Evolutionary conservation across 2,888 invertebrate species (phyloP).

Genomic region (Bombyx huttoni): DNA sequence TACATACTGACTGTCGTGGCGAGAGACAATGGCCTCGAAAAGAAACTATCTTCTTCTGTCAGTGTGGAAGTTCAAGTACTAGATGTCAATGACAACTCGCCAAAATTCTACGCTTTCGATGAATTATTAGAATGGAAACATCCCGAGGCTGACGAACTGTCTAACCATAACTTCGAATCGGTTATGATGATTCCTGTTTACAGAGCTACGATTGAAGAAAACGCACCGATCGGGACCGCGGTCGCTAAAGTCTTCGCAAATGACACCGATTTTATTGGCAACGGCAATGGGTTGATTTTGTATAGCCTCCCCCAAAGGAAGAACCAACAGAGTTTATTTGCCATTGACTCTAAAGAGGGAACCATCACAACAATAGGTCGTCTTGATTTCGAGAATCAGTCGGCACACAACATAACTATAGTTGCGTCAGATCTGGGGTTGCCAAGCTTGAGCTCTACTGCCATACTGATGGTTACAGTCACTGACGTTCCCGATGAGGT

Average conservation of each 20-base stretch:
- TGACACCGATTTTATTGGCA: conserved; percentile 87
- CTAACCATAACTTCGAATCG: conserved; percentile 68
- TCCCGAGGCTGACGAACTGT: conserved; percentile 53
- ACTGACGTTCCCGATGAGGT: conserved; percentile 76
- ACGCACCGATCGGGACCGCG: conserved; percentile 80
- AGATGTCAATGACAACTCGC: conserved; percentile 88
- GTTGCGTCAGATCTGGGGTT: conserved; percentile 89
- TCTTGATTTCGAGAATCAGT: conserved; percentile 79
- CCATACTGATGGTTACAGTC: conserved; percentile 78
- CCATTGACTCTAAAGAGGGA: conserved; percentile 90
- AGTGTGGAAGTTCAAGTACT: conserved; percentile 85
- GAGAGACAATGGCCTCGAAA: conserved; percentile 77
- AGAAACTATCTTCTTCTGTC: conserved; percentile 78
- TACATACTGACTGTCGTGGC: conserved; percentile 82
- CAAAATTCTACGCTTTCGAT: conserved; percentile 84
- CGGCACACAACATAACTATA: conserved; percentile 81
- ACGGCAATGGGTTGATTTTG: conserved; percentile 88
- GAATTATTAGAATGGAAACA: conserved; percentile 68
- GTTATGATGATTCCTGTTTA: conserved; percentile 79
- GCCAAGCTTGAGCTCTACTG: conserved; percentile 85
- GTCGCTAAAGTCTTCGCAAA: conserved; percentile 85
- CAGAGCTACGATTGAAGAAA: conserved; percentile 81
- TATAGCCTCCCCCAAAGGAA: conserved; percentile 81
- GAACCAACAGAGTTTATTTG: conserved; percentile 76
- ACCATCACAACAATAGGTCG: conserved; percentile 81